Base-by-base conservation (phyloP, 2,888 invertebrate genomes). In the Podotricha telesiphe region DNA sequence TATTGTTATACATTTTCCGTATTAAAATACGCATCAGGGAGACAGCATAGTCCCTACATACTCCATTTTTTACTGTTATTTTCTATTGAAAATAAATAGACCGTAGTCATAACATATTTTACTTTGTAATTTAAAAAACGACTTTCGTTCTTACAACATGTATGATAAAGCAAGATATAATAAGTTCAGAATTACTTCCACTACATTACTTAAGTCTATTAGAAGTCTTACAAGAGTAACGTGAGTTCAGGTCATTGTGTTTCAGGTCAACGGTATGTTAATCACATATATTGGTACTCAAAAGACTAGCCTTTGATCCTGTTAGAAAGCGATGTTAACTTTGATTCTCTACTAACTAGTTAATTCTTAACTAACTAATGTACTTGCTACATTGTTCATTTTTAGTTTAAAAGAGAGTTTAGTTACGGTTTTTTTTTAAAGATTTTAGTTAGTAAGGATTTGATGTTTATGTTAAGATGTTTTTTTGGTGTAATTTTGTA, bases 201-300 rank as follows among this genome's bases (percentile, higher is more conserved):
- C 34, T 34, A 34, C 48, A 62, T 62, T 62, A 48, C 37, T 37
- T 17, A 48, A 62, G 62, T 62, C 3, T n/a, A 67, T 67, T 45
- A 45, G 61, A 61, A 67, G 67, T 67, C 61, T 62, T 62, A 67
- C 47, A 67, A 53, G 48, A 34, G 50, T 59, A 40, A 40, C 47
- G 37, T 19, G 50, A 42, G 61, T 53, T 61, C 53, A 22, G 50
- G 61, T 61, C 61, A 67, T 45, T 53, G 45, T 67, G 59, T 59
- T 59, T 28, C 45, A 59, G 59, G 59, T 67, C 61, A 61, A 62
- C 48, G 15, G 48, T 47, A 48, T 62, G 48, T 48, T 62, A 62
- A 62, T 62, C 62, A 62, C 34, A 19, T 48, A 37, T 48, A 37
- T 62, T 34, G 48, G 34, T 62, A 34, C 34, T 62, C 48, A 59